Conservation (phyloP, 2,113 vertebrate genomes). For the Otus sunia region DNA sequence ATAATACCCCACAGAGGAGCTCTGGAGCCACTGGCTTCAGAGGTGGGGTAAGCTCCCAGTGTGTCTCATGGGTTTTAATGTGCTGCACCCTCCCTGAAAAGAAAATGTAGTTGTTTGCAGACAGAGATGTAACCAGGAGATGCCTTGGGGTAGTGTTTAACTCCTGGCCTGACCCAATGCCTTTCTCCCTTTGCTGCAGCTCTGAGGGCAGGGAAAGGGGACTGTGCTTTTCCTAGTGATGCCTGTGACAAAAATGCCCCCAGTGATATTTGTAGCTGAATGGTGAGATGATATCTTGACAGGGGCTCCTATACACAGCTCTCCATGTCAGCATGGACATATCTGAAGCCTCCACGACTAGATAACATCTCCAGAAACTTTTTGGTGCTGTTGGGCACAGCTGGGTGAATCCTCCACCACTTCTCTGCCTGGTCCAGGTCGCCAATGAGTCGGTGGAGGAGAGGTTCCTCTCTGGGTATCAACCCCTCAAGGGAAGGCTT, state of each 20-base stretch:
- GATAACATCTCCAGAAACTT: neutral
- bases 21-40: neutral
- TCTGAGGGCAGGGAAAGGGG: neutral
- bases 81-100: neutral
- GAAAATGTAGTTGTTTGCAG: neutral
- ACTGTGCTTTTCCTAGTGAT: neutral
- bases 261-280: neutral
- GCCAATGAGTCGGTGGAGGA: rapidly evolving
- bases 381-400: neutral
- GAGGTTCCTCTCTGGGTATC: neutral
- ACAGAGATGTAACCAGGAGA: neutral
- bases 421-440: neutral
- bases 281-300: neutral
- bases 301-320: neutral
- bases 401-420: rapidly evolving
- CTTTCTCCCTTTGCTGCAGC: neutral
- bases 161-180: neutral
- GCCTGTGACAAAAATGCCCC: neutral
- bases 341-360: neutral
- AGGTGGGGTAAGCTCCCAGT: rapidly evolving
- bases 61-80: neutral
- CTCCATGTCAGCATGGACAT: neutral
- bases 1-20: rapidly evolving
- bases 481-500: neutral
- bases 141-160: neutral